A percentile compares a stretch with the other conserved stretches of the same genome.
These are phyloP conservation scores for Latrodectus geometricus DNA, from an alignment of 1,140 invertebrate genomes.

Conservation along the genomic window DNA sequence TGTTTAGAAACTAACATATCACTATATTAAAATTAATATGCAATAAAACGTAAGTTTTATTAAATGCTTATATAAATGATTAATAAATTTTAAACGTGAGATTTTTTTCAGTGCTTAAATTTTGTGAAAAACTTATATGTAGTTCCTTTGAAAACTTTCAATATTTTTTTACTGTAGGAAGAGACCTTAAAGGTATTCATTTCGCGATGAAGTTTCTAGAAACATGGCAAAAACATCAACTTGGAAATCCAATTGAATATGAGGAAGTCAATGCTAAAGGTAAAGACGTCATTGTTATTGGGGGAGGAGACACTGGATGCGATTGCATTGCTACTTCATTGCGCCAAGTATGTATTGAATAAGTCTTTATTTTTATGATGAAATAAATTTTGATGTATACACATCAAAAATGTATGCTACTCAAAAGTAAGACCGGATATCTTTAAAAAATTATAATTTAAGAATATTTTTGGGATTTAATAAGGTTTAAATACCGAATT, in stretches of 20 bases:
- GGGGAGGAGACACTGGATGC: constrained; percentile 98
- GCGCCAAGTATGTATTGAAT: constrained; percentile 78
- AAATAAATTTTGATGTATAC: too few relatives aligned
- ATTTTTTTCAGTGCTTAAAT: background rate
- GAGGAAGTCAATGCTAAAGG: constrained; percentile 84
- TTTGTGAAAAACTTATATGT: background rate
- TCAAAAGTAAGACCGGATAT: too few relatives aligned
- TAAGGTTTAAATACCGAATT: too few relatives aligned
- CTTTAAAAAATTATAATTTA: too few relatives aligned
- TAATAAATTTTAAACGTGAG: background rate
- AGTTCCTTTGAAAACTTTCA: background rate
- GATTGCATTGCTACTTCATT: constrained; percentile 99
- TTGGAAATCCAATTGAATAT: constrained; percentile 76
- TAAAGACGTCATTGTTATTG: constrained; percentile 96
- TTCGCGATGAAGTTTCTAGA: constrained; percentile 98
- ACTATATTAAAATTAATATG: too few relatives aligned
- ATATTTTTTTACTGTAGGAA: constrained; percentile 76
- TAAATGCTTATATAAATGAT: too few relatives aligned
- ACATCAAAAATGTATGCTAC: too few relatives aligned
- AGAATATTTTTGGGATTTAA: too few relatives aligned
- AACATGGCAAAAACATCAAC: constrained; percentile 96
- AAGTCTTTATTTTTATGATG: too few relatives aligned
- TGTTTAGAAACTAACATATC: too few relatives aligned
- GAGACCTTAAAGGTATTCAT: constrained; percentile 90
- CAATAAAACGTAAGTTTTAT: too few relatives aligned